phyloP scores from a whole-genome alignment of 2,797 vertebrate genomes.

The Antennarius maculatus region DNA sequence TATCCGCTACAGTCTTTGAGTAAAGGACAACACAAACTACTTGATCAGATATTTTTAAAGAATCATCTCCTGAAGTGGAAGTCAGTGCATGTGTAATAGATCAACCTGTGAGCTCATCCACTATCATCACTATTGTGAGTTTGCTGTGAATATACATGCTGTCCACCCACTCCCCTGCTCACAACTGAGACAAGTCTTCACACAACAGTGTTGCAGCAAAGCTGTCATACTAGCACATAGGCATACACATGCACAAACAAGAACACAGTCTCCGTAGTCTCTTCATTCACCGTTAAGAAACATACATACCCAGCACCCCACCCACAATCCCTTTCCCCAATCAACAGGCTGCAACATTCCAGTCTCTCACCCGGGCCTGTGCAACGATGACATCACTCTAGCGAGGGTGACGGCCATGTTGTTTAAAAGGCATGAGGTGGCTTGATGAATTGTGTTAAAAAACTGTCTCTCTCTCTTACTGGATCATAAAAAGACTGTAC shows the following conservation, averaged over 20 bases:
- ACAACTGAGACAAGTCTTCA: conserved; percentile 69
- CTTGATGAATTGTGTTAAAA: conserved; percentile 25
- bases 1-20: conserved; percentile 11
- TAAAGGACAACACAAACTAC: conserved; percentile 11
- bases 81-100: too few species aligned
- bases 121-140: conserved; percentile 47
- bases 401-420: conserved; percentile 24
- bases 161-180: conserved; percentile 48
- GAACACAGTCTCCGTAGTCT: conserved; percentile 30
- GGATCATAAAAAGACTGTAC: conserved; percentile 24
- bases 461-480: conserved; percentile 4
- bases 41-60: conserved; percentile 22
- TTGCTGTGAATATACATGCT: conserved; percentile 62
- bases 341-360: conserved; percentile 68
- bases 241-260: conserved; percentile 42
- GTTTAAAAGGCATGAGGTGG: conserved; percentile 50
- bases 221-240: conserved; percentile 40
- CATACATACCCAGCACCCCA: conserved; percentile 35
- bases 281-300: conserved; percentile 46
- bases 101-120: not conserved
- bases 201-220: conserved; percentile 61
- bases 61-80: too few species aligned
- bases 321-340: conserved; percentile 59
- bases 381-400: conserved; percentile 61
- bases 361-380: conserved; percentile 41